Percentiles rank a stretch among this genome's conserved stretches.
Evolutionary conservation across 2,888 invertebrate species (phyloP).

Genomic region (Bedellia somnulentella): DNA sequence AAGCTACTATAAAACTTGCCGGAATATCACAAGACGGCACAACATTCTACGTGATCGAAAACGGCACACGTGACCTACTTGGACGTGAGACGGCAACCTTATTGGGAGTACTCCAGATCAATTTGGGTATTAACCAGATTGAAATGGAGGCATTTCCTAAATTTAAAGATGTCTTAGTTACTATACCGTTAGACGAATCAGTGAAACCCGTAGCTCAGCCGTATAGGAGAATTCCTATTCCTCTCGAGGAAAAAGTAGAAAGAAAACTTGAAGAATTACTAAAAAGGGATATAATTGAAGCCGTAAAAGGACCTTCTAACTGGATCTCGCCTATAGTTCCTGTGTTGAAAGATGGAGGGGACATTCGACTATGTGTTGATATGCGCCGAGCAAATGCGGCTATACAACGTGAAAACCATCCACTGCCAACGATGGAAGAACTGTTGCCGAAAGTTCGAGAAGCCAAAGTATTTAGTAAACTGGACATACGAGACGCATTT

Average conservation of each 20-base stretch:
- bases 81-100: too few species aligned
- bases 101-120: too few species aligned
- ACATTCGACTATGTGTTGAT: conserved; percentile 14
- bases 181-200: neutral
- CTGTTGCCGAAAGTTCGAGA: conserved; percentile 13
- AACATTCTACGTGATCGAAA: too few species aligned
- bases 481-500: conserved; percentile 15
- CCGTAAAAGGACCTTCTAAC: conserved; percentile 14
- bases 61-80: too few species aligned
- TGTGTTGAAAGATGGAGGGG: conserved; percentile 12
- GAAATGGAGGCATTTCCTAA: too few species aligned
- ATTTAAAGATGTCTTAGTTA: neutral
- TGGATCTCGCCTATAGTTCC: conserved; percentile 12
- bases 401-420: conserved; percentile 12
- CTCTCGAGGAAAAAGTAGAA: conserved; percentile 4
- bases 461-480: neutral
- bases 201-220: neutral
- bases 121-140: too few species aligned
- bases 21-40: too few species aligned
- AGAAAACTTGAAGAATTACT: conserved; percentile 12
- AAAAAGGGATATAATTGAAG: conserved; percentile 19
- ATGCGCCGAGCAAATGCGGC: conserved; percentile 20
- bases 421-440: conserved; percentile 13
- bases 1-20: too few species aligned
- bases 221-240: conserved; percentile 2